Percentiles rank a stretch among this genome's conserved stretches.
These are phyloP conservation scores for Physella acuta DNA, from an alignment of 1,140 invertebrate species.

Conservation along the genomic window DNA sequence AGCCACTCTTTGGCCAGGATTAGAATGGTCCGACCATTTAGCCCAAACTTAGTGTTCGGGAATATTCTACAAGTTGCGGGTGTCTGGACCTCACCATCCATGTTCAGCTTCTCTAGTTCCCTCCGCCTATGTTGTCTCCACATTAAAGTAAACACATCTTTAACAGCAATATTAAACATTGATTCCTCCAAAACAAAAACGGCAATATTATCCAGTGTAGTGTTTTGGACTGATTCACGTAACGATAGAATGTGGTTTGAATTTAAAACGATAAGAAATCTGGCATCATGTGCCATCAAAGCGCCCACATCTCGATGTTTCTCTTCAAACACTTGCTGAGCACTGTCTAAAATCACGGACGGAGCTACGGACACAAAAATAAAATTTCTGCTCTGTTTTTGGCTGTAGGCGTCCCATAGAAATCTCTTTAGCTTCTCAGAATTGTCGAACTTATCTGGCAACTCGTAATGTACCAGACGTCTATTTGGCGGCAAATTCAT, in stretches of 20 bases:
- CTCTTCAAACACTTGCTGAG: not conserved
- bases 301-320: not conserved
- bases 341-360: not conserved
- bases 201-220: not conserved
- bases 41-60: not conserved
- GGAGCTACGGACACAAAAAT: not conserved
- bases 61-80: not conserved
- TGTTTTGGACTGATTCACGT: no score
- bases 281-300: not conserved
- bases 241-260: not conserved
- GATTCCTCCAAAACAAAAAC: not conserved
- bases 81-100: not conserved
- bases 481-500: no score
- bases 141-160: not conserved
- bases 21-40: not conserved
- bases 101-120: not conserved
- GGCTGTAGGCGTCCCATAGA: not conserved
- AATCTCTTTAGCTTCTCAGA: not conserved
- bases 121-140: not conserved
- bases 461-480: no score
- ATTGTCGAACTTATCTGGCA: no score
- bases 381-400: not conserved
- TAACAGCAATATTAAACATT: not conserved
- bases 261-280: not conserved
- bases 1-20: not conserved